These are phyloP conservation scores for Brachionus koreanus DNA, from an alignment of 1,140 invertebrate species.

Conservation along the genomic window DNA sequence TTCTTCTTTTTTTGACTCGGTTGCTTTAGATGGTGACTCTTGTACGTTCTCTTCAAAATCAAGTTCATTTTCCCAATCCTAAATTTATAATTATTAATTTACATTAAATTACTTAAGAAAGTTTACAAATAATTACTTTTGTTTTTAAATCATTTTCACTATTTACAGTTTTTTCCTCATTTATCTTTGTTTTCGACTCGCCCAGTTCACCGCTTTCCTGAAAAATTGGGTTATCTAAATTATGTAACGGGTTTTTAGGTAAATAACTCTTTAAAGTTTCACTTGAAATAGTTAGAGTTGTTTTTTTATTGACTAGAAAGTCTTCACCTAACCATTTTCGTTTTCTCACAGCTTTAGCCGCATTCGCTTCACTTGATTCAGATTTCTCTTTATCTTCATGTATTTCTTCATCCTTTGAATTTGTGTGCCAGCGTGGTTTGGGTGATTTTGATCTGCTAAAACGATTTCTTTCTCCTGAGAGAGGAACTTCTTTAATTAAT, in stretches of 20 bases:
- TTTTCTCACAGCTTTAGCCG: not conserved
- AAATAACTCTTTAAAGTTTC: slow-evolving; percentile 39
- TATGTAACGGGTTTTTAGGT: not conserved
- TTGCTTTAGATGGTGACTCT: not conserved
- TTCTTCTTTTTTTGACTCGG: not conserved
- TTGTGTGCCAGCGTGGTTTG: slow-evolving; percentile 38
- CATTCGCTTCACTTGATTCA: not conserved
- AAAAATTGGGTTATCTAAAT: slow-evolving; percentile 24
- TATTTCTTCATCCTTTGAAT: not conserved
- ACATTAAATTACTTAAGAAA: not conserved
- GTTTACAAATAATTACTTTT: too few species aligned
- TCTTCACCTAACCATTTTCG: slow-evolving; percentile 24
- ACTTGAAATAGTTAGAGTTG: not conserved
- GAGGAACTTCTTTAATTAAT: slow-evolving; percentile 19
- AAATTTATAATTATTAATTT: not conserved
- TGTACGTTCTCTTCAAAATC: slow-evolving; percentile 8
- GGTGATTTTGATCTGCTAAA: slow-evolving; percentile 44
- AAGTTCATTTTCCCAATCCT: not conserved
- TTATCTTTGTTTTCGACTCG: not conserved
- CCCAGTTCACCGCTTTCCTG: not conserved
- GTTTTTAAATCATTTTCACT: too few species aligned
- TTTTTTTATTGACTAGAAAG: not conserved
- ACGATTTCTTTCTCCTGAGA: slow-evolving; percentile 32
- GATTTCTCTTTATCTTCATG: not conserved
- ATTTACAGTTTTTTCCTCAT: not conserved